Percentiles rank a stretch among this genome's conserved stretches.
phyloP scores from a whole-genome alignment of 2,113 vertebrate genomes.

The pig (Sus scrofa) region DNA sequence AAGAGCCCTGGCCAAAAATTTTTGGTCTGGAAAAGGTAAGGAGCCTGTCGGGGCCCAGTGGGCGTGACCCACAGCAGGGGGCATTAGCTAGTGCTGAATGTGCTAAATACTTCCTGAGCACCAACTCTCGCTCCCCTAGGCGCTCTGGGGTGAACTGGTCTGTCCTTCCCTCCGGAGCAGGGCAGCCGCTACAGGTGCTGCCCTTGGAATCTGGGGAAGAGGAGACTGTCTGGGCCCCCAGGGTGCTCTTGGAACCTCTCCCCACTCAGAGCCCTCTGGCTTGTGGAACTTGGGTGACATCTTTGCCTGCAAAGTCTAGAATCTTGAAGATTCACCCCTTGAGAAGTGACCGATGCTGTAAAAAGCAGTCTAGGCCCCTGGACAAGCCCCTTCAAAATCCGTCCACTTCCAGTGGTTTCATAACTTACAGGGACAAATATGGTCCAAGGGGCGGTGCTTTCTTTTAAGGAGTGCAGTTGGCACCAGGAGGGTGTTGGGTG shows the following conservation, averaged over 20 bases:
- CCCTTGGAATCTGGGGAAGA: background rate
- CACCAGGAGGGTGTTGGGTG: background rate
- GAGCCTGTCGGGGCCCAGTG: background rate
- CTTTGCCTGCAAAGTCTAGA: background rate
- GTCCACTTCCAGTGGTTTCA: background rate
- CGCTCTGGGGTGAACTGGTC: background rate
- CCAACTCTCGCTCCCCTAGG: background rate
- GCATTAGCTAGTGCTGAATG: background rate
- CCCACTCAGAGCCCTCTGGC: background rate
- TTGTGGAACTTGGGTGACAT: background rate
- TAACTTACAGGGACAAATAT: background rate
- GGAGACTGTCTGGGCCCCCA: background rate
- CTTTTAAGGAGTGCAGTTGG: background rate
- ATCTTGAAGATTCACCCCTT: background rate
- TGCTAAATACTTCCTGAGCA: background rate
- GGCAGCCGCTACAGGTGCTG: background rate
- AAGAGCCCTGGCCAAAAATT: too few relatives aligned
- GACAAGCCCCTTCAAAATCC: background rate
- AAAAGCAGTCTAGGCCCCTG: background rate
- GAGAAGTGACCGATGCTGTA: background rate
- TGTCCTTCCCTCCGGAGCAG: background rate
- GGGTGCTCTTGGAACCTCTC: background rate
- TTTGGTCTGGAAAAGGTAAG: conserved; percentile 44
- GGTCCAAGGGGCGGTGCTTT: background rate
- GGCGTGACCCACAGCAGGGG: fast-evolving